These are phyloP conservation scores for Hemaris fuciformis DNA, from an alignment of 2,888 invertebrate species.

Conservation along the genomic window DNA sequence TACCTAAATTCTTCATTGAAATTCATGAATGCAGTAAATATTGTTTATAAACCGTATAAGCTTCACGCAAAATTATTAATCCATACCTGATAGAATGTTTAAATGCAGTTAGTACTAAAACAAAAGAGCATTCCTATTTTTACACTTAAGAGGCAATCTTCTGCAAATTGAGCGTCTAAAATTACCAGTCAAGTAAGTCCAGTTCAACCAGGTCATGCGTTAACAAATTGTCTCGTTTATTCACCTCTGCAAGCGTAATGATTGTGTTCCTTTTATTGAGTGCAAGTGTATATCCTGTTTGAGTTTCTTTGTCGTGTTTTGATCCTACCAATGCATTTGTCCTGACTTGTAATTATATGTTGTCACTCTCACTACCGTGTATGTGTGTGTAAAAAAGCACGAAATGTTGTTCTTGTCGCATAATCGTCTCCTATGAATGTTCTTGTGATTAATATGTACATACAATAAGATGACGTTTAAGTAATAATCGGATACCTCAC, in stretches of 20 bases:
- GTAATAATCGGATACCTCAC: background rate
- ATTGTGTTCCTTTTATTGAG: background rate
- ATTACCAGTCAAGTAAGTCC: slow-evolving; percentile 7
- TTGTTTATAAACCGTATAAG: background rate
- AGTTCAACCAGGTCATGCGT: background rate
- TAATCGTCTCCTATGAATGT: background rate
- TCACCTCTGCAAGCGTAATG: slow-evolving; percentile 1
- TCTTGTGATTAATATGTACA: background rate
- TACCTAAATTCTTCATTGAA: background rate
- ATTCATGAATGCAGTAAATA: background rate
- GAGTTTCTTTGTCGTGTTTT: background rate
- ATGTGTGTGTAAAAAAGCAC: background rate
- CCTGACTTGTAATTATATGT: background rate
- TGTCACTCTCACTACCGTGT: background rate
- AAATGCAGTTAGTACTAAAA: no score
- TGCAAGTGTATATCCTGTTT: background rate
- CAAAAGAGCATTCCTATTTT: no score
- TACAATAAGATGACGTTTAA: background rate
- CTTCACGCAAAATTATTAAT: no score
- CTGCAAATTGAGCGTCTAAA: background rate
- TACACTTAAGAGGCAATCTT: no score
- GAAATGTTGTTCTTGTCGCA: background rate
- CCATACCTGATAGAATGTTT: no score
- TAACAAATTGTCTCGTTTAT: slow-evolving; percentile 6
- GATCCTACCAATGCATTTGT: background rate